Evolutionary conservation across 2,888 invertebrate genomes (phyloP).

Genomic region (Escarpia spicata): DNA sequence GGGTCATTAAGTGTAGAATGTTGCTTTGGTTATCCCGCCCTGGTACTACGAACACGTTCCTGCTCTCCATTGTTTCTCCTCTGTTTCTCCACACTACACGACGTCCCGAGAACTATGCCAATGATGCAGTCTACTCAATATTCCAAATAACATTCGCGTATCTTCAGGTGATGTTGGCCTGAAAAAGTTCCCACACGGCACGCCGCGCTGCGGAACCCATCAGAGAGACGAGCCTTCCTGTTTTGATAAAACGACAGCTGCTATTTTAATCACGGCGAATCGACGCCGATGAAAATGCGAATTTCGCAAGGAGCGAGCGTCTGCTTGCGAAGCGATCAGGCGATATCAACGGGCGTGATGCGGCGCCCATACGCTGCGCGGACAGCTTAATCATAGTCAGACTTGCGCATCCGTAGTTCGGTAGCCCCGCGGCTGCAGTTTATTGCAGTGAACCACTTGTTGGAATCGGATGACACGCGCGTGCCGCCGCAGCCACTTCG

Average conservation of each 20-base stretch:
- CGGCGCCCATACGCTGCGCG: not conserved
- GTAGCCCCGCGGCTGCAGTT: not conserved
- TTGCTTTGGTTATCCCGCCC: not conserved
- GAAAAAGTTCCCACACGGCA: not conserved
- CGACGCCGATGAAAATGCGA: conserved; percentile 11
- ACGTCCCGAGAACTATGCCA: not conserved
- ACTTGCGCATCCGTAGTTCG: not conserved
- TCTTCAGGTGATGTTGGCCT: not conserved
- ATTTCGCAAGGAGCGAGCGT: not conserved
- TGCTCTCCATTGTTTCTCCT: not conserved
- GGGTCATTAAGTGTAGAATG: not conserved
- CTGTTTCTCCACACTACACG: not conserved
- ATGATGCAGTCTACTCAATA: not conserved
- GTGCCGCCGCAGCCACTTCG: not conserved
- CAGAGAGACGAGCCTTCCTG: not conserved
- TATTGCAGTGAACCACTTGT: conserved; percentile 13
- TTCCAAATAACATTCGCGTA: not conserved
- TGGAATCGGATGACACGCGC: conserved; percentile 13
- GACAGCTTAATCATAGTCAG: conserved; percentile 1
- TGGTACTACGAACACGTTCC: too few relatives aligned
- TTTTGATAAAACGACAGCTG: conserved; percentile 16
- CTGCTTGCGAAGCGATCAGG: conserved; percentile 13
- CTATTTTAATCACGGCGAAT: not conserved
- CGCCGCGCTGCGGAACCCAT: not conserved
- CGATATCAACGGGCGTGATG: not conserved